Evolutionary conservation across 2,888 invertebrate species (phyloP), one percentile per base, ranked within the genome.

Genomic region (Leptinotarsa peninsularis): DNA sequence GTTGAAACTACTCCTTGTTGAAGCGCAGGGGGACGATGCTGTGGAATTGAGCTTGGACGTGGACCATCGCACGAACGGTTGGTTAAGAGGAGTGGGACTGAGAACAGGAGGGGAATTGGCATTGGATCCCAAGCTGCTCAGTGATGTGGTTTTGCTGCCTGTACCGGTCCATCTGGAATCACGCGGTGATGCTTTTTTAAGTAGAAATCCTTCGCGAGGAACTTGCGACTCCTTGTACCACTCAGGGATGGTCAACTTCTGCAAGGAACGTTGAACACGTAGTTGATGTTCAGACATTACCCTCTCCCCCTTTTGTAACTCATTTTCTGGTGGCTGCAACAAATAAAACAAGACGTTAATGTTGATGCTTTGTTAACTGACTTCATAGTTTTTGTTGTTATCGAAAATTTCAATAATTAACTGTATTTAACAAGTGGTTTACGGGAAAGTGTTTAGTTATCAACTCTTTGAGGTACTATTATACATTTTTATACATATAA

Each of bases 281-380:
- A 98, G 91, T 89, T 98, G 97, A 90, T 97, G 97, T 90, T 97
- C 97, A 79, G 97, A 98, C 86, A 97, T 93, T 86, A 94, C 93
- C 78, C 95, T 92, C 87, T 94, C 94, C 87, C 93, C 93, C 91
- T 96, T 96, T 90, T 96, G 95, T 87, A 96, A 91, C 89, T 96
- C 96, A 93, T 97, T 97, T 90, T 97, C 97, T 82, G 97, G 97
- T 85, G 96, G 96, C 96, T 97, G 92, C 1, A 90, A 90, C 81
- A 84, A 83, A 84, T 84, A 67, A 77, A 67, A 71, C n/a, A 68
- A 56, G 49, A 49, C 23, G 49, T 67, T 23, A 67, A 58, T 56
- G 13, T 18, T 60, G 2, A 21, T 33, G 33, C 33, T 33, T 33
- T 7, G 33, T 33, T 0, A 33, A 33, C 4, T 33, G 33, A 33